Percentiles rank a stretch among this genome's conserved stretches.
Conservation (phyloP, 2,888 invertebrate species). For the Pammene aurita region DNA sequence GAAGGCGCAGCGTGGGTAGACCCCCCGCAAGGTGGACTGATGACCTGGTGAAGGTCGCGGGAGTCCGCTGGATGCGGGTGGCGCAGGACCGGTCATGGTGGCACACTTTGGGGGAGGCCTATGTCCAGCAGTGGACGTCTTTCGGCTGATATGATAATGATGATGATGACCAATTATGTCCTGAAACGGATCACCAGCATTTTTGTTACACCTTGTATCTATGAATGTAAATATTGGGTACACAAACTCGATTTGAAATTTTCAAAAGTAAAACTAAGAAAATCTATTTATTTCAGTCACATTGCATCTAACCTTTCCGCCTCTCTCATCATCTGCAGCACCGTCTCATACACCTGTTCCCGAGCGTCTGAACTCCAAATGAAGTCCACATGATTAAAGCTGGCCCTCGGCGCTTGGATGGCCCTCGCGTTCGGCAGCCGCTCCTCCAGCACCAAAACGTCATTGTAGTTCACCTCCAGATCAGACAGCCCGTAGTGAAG, state of each 20-base stretch:
- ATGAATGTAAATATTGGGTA: too few relatives aligned
- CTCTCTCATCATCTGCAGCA: constrained; percentile 51
- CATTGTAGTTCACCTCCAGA: constrained; percentile 50
- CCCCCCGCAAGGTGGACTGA: too few relatives aligned
- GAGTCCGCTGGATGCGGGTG: too few relatives aligned
- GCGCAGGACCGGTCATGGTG: too few relatives aligned
- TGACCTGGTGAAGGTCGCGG: too few relatives aligned
- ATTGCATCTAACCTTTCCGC: constrained; percentile 47
- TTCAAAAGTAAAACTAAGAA: not conserved
- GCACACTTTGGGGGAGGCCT: too few relatives aligned
- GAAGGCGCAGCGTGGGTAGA: too few relatives aligned
- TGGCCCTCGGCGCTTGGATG: constrained; percentile 45
- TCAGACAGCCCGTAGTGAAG: constrained; percentile 57
- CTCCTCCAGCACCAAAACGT: constrained; percentile 49
- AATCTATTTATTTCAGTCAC: not conserved
- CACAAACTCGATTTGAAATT: not conserved
- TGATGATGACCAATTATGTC: too few relatives aligned
- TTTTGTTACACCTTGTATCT: too few relatives aligned
- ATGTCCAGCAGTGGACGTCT: too few relatives aligned
- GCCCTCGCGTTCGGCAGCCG: constrained; percentile 51
- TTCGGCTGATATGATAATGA: too few relatives aligned
- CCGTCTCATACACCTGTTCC: constrained; percentile 49
- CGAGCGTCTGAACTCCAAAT: constrained; percentile 57
- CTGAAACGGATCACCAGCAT: too few relatives aligned
- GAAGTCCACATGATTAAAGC: constrained; percentile 61